Conservation (phyloP, 2,113 vertebrate genomes). For the Oreochromis tanganicae region DNA sequence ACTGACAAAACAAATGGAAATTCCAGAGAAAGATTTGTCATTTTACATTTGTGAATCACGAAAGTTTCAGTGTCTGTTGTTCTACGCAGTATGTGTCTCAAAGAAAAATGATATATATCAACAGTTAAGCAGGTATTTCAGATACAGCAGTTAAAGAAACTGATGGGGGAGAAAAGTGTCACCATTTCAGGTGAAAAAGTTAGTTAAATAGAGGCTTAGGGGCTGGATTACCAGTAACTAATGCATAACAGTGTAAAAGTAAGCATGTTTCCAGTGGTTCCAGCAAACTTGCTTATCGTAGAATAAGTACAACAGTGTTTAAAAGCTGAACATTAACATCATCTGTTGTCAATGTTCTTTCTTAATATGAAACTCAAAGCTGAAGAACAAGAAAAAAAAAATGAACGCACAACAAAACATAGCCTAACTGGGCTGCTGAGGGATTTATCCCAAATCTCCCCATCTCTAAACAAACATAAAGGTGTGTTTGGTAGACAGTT, state of each 20-base stretch:
- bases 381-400: neutral
- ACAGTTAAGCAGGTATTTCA: neutral
- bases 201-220: neutral
- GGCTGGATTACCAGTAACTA: neutral
- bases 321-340: conserved; percentile 2
- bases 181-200: neutral
- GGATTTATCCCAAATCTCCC: conserved; percentile 71
- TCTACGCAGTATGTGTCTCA: neutral
- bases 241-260: neutral
- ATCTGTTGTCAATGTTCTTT: conserved; percentile 2
- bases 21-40: neutral
- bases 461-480: conserved; percentile 73
- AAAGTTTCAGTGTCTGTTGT: neutral
- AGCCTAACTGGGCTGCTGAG: conserved; percentile 34
- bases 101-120: neutral
- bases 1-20: neutral
- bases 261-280: neutral
- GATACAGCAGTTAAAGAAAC: neutral
- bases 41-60: neutral
- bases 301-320: neutral
- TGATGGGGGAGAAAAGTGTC: neutral
- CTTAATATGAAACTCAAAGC: conserved; percentile 24
- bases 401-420: conserved; percentile 8
- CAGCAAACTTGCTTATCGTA: neutral
- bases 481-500: conserved; percentile 66